Percentiles rank a stretch among this genome's conserved stretches.
Conservation (phyloP, 2,888 invertebrate genomes). For the Acronicta leporina region DNA sequence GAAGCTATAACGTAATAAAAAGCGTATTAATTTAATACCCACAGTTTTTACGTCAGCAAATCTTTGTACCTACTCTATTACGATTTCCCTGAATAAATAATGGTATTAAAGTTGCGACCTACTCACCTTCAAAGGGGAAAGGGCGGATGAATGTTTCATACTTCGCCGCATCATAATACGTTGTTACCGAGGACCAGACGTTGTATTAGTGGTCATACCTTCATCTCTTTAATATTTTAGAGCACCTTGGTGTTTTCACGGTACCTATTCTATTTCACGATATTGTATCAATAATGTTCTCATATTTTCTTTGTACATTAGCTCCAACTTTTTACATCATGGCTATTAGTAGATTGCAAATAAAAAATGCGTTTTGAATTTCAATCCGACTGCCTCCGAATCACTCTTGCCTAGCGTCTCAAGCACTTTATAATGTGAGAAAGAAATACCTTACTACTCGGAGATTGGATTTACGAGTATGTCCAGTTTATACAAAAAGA, state of each 20-base stretch:
- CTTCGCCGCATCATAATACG: constrained; percentile 28
- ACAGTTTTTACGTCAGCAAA: constrained; percentile 2
- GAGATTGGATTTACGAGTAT: too few relatives aligned
- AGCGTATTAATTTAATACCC: constrained; percentile 3
- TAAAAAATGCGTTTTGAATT: too few relatives aligned
- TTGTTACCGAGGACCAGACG: constrained; percentile 15
- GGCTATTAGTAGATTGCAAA: too few relatives aligned
- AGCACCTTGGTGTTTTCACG: background rate
- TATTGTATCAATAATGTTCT: background rate
- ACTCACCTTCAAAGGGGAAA: constrained; percentile 13
- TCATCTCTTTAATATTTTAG: constrained; percentile 1
- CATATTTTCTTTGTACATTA: background rate
- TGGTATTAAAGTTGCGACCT: constrained; percentile 21
- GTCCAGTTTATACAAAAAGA: too few relatives aligned
- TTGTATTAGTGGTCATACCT: constrained; percentile 11
- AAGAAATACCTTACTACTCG: too few relatives aligned
- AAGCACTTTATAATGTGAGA: too few relatives aligned
- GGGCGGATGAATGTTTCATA: constrained; percentile 23
- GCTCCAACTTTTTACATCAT: too few relatives aligned
- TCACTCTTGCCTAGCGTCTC: too few relatives aligned
- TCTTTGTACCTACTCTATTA: constrained; percentile 12
- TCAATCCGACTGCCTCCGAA: too few relatives aligned
- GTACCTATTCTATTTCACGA: background rate
- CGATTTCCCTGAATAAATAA: constrained; percentile 39
- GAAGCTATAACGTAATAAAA: constrained; percentile 10